These are phyloP conservation scores for Charina bottae DNA, from an alignment of 2,113 vertebrate genomes.

Conservation along the genomic window DNA sequence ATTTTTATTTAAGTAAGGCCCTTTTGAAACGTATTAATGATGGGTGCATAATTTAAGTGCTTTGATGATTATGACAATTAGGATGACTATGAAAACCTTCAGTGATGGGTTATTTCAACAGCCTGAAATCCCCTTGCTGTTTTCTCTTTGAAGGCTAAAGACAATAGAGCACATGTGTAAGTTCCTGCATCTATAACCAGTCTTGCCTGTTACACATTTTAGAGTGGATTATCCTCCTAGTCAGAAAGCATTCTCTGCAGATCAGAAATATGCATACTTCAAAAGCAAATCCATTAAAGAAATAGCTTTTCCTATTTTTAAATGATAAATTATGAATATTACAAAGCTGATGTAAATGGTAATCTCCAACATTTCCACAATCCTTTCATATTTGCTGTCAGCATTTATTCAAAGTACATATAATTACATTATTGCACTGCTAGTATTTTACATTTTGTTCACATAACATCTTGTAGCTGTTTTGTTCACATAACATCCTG, in stretches of 20 bases:
- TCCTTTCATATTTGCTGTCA: not conserved
- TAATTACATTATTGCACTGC: slow-evolving; percentile 43
- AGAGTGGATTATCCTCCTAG: not conserved
- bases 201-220: not conserved
- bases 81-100: not conserved
- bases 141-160: not conserved
- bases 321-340: not conserved
- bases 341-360: not conserved
- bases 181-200: not conserved
- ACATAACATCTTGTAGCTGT: slow-evolving; percentile 8
- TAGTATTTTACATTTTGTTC: slow-evolving; percentile 1
- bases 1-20: not conserved
- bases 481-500: slow-evolving; percentile 10
- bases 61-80: not conserved
- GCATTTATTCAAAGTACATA: slow-evolving; percentile 14
- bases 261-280: not conserved
- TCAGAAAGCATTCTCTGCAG: not conserved
- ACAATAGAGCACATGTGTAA: not conserved
- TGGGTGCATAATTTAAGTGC: not conserved
- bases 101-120: not conserved
- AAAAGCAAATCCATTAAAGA: slow-evolving; percentile 5
- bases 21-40: not conserved
- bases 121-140: not conserved
- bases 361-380: slow-evolving; percentile 1
- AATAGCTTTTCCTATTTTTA: slow-evolving; percentile 4